A percentile compares a stretch with the other conserved stretches of the same genome.
These are phyloP conservation scores for Poicephalus meyeri DNA, from an alignment of 2,113 vertebrate species.

Conservation along the genomic window DNA sequence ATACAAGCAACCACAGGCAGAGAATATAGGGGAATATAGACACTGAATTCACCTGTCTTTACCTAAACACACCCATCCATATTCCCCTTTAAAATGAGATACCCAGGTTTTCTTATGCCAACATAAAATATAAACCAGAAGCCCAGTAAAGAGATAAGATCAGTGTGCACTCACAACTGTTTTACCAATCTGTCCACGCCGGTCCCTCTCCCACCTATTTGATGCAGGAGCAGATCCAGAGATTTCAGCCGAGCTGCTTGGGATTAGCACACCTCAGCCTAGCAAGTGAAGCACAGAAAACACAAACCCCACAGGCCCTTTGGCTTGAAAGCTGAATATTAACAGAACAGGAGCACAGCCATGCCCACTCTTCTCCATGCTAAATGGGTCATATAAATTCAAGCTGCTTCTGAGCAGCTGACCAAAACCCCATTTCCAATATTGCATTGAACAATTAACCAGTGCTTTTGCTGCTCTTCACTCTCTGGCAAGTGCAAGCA, in stretches of 20 bases:
- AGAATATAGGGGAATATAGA: not conserved
- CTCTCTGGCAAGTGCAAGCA: not conserved
- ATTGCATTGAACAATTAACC: not conserved
- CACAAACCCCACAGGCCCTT: not conserved
- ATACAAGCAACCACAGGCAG: not conserved
- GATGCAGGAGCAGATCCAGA: not conserved
- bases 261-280: not conserved
- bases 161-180: not conserved
- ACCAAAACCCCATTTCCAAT: not conserved
- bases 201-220: not conserved
- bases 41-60: not conserved
- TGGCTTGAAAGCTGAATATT: accelerated
- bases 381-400: not conserved
- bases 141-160: not conserved
- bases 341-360: not conserved
- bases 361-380: not conserved
- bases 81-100: not conserved
- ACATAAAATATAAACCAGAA: not conserved
- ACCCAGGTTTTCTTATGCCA: not conserved
- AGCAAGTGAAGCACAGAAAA: not conserved
- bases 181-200: accelerated
- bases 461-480: not conserved
- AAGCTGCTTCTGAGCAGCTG: not conserved
- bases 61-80: not conserved
- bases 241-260: not conserved